phyloP scores from a whole-genome alignment of 2,113 vertebrate genomes.

The Zootoca vivipara region DNA sequence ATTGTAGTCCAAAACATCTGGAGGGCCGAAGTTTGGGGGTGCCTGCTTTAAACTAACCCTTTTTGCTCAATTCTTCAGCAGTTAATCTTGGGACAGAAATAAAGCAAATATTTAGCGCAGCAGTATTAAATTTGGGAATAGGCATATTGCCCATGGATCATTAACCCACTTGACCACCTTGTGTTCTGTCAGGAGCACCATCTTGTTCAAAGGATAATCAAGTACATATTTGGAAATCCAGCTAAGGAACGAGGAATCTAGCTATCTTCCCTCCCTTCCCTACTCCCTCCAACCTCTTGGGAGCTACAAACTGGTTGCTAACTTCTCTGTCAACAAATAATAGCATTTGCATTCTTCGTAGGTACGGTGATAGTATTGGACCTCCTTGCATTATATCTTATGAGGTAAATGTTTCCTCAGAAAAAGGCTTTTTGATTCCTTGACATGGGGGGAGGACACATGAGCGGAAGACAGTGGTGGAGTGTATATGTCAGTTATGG shows the following conservation, averaged over 20 bases:
- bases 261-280: neutral
- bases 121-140: conserved; percentile 37
- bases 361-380: conserved; percentile 61
- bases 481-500: conserved; percentile 37
- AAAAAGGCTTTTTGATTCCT: conserved; percentile 57
- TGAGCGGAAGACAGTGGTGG: conserved; percentile 50
- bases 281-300: neutral
- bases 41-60: neutral
- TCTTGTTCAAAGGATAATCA: conserved; percentile 39
- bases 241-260: conserved; percentile 31
- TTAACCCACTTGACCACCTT: conserved; percentile 43
- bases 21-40: too few species aligned
- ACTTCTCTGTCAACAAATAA: conserved; percentile 60
- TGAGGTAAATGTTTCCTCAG: conserved; percentile 66
- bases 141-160: conserved; percentile 8
- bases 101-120: conserved; percentile 37
- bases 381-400: conserved; percentile 41
- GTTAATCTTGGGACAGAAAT: neutral
- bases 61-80: neutral
- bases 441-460: conserved; percentile 46
- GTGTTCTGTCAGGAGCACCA: conserved; percentile 35
- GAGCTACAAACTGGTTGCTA: conserved; percentile 56
- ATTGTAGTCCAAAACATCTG: too few species aligned
- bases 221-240: conserved; percentile 48
- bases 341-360: conserved; percentile 62